Evolutionary conservation across 1,140 invertebrate genomes (phyloP).

Genomic region (Drosophila hydei): DNA sequence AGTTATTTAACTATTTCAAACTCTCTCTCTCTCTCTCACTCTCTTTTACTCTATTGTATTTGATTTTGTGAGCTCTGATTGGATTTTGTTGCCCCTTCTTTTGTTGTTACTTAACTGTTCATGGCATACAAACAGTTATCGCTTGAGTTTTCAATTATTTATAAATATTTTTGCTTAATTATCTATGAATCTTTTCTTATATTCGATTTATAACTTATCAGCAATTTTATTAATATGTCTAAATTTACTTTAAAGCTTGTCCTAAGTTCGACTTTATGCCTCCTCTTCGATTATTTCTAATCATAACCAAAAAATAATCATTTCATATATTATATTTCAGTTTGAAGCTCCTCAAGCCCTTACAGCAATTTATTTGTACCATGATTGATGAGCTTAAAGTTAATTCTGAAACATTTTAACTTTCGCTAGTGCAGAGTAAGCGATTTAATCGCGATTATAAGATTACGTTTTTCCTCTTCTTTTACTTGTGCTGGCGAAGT

Average conservation of each 20-base stretch:
- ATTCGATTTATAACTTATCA: background rate
- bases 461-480: no score
- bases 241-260: no score
- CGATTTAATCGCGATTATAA: background rate
- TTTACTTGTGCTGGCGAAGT: background rate
- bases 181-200: background rate
- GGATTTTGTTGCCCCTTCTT: background rate
- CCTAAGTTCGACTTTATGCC: no score
- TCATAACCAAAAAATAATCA: no score
- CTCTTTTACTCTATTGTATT: background rate
- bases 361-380: no score
- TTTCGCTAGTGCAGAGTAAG: no score
- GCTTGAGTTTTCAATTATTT: background rate
- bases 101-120: background rate
- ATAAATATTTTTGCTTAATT: background rate
- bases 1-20: background rate
- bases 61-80: conserved; percentile 3
- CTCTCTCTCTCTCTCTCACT: background rate
- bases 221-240: no score
- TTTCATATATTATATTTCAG: no score
- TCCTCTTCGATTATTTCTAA: no score
- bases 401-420: background rate
- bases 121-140: background rate
- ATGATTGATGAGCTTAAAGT: no score
- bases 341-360: no score